Percentiles rank a stretch among this genome's conserved stretches.
Evolutionary conservation across 2,113 vertebrate species (phyloP).

Genomic region (Progne subis): DNA sequence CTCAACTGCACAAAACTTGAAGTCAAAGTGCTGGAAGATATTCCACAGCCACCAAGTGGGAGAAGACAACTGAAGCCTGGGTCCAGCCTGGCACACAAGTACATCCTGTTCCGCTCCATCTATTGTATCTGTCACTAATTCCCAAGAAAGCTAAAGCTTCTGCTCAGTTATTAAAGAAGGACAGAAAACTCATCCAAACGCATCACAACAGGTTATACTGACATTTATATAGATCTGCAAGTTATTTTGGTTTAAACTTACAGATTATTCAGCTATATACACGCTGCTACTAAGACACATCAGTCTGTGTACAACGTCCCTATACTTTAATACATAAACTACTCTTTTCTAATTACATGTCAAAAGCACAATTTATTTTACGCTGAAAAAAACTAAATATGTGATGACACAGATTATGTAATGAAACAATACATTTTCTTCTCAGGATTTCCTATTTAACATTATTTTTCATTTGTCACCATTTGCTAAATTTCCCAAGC

Average conservation of each 20-base stretch:
- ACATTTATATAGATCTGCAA: background rate
- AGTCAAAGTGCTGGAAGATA: background rate
- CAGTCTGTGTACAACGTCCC: background rate
- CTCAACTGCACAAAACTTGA: background rate
- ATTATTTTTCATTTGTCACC: background rate
- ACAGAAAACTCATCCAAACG: background rate
- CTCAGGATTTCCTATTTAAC: background rate
- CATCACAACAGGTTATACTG: background rate
- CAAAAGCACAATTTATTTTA: background rate
- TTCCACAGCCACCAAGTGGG: background rate
- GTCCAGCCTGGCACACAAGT: background rate
- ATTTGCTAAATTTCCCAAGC: background rate
- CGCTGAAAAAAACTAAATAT: background rate
- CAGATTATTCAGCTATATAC: background rate
- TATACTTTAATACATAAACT: background rate
- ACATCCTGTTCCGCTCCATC: background rate
- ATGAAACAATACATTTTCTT: background rate
- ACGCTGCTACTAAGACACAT: background rate
- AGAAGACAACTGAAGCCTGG: background rate
- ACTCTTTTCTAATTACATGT: background rate
- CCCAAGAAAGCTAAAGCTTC: background rate
- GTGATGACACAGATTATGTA: background rate
- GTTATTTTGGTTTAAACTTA: background rate
- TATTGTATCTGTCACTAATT: fast-evolving
- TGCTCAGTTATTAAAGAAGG: background rate